These are phyloP conservation scores for Rhopilema esculentum DNA, from an alignment of 30 jellyfish, hydroid and myxozoan genomes.

Conservation along the genomic window DNA sequence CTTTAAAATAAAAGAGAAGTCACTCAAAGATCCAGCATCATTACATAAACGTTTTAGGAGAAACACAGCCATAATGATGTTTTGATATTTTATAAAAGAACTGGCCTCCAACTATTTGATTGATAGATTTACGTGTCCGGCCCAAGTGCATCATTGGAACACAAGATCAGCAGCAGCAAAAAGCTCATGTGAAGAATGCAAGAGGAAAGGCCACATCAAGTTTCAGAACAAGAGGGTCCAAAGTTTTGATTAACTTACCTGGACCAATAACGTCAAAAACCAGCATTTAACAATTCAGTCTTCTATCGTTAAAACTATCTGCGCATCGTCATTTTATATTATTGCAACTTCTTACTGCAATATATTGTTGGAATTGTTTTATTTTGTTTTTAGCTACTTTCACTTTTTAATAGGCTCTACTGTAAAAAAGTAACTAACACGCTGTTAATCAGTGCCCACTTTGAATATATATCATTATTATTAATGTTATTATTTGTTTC, in stretches of 20 bases:
- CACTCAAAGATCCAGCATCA: constrained; percentile 30
- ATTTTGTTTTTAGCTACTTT: constrained; percentile 30
- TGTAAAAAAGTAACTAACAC: constrained; percentile 22
- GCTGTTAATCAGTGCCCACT: constrained; percentile 18
- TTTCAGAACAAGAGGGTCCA: constrained; percentile 40
- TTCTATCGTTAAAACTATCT: neutral
- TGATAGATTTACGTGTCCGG: constrained; percentile 26
- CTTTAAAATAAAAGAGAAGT: constrained; percentile 22
- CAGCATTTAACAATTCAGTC: constrained; percentile 24
- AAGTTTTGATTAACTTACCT: constrained; percentile 29
- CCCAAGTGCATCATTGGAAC: constrained; percentile 12
- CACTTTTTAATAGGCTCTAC: constrained; percentile 48
- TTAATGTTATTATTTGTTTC: too few relatives aligned
- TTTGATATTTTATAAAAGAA: neutral
- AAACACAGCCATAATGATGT: constrained; percentile 28
- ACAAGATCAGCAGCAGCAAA: constrained; percentile 52
- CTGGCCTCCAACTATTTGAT: constrained; percentile 28
- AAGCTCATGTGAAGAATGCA: constrained; percentile 26
- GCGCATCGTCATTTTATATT: constrained; percentile 11
- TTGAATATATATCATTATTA: neutral
- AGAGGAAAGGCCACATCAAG: constrained; percentile 50
- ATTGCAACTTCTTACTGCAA: constrained; percentile 23
- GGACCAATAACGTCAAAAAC: neutral
- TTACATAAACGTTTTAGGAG: constrained; percentile 12
- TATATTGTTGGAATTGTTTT: constrained; percentile 1